Evolutionary conservation across 53 echinoderm and acorn worm genomes (phyloP).

Genomic region (Zoroaster sp.): DNA sequence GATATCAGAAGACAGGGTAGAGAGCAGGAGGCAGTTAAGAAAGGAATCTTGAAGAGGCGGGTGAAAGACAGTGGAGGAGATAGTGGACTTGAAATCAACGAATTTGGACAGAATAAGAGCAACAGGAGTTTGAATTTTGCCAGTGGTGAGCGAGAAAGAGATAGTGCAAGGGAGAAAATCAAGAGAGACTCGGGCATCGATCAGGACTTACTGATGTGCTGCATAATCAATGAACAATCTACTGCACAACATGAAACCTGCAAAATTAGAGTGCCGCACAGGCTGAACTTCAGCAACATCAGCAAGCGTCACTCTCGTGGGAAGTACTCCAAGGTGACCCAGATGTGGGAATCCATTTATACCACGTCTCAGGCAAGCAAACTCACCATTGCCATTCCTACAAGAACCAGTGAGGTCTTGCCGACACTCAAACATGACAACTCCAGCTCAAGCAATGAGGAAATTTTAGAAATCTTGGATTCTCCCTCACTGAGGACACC

Average conservation of each 20-base stretch:
- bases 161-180: conserved; percentile 15
- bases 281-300: conserved; percentile 67
- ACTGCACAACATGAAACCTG: conserved; percentile 20
- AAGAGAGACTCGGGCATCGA: conserved; percentile 69
- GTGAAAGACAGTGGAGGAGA: conserved; percentile 61
- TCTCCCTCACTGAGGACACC: conserved; percentile 74
- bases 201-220: conserved; percentile 49
- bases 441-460: conserved; percentile 81
- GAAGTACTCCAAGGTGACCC: conserved; percentile 80
- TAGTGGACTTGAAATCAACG: conserved; percentile 71
- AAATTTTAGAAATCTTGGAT: conserved; percentile 82
- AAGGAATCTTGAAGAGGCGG: conserved; percentile 59
- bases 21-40: neutral
- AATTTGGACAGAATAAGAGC: conserved; percentile 53
- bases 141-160: neutral
- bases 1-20: neutral
- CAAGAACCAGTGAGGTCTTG: neutral
- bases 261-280: conserved; percentile 42
- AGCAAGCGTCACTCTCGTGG: conserved; percentile 88
- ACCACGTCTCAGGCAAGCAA: neutral
- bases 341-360: conserved; percentile 89
- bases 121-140: conserved; percentile 34
- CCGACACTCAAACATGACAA: conserved; percentile 37
- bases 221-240: conserved; percentile 4
- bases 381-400: neutral